phyloP scores from a whole-genome alignment of 1,140 invertebrate species.

The Paramacrobiotus metropolitanus region DNA sequence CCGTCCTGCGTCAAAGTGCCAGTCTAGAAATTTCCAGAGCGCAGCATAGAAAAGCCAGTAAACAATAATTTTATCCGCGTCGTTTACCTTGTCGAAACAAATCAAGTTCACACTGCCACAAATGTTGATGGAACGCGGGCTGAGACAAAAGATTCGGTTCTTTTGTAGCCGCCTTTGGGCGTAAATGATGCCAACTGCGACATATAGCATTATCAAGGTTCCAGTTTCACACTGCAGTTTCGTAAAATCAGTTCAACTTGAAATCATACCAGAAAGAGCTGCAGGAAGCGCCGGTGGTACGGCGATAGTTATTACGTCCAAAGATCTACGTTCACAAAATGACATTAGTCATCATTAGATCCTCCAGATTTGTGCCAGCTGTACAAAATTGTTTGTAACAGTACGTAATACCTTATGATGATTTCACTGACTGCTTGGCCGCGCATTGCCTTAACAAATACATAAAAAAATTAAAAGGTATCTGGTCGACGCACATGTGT shows the following conservation, averaged over 20 bases:
- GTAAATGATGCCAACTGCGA: constrained; percentile 24
- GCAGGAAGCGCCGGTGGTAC: constrained; percentile 78
- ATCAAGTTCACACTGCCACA: constrained; percentile 75
- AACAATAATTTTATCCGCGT: too few relatives aligned
- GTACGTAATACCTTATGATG: not conserved
- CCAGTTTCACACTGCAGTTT: too few relatives aligned
- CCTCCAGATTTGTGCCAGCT: not conserved
- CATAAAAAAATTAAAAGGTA: not conserved
- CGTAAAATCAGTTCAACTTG: not conserved
- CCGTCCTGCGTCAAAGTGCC: constrained; percentile 85
- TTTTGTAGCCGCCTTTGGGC: constrained; percentile 54
- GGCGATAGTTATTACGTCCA: constrained; percentile 82
- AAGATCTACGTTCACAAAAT: constrained; percentile 18
- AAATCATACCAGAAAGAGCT: constrained; percentile 36
- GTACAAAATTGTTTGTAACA: not conserved
- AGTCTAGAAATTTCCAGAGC: constrained; percentile 39
- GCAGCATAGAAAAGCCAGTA: too few relatives aligned
- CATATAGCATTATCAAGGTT: too few relatives aligned
- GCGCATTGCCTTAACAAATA: not conserved
- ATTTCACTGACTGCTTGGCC: constrained; percentile 9
- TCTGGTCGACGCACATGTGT: too few relatives aligned
- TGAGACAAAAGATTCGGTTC: constrained; percentile 66
- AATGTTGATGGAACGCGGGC: constrained; percentile 64
- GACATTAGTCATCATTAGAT: not conserved
- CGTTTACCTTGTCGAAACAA: constrained; percentile 86